Evolutionary conservation across 2,888 invertebrate species (phyloP), one percentile per base, ranked within the genome.

Genomic region (Anticlea derivata): DNA sequence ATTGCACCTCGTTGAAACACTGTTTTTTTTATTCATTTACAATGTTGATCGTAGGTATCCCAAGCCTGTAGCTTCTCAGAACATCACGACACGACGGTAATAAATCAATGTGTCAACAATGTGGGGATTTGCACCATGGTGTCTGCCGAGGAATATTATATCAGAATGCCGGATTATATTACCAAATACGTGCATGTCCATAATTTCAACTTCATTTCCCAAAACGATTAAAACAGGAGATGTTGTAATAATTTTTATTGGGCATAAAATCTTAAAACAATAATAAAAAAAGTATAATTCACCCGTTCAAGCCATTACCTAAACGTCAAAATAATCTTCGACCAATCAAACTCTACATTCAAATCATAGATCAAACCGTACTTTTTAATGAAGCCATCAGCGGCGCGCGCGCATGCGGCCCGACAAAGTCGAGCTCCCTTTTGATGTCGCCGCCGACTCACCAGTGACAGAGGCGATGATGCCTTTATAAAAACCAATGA

Each of bases 401-500:
- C 72, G 75, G 67, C 75, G 77, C 76, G 75, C 75, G 77, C 75
- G 65, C 67, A 45, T 60, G 70, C 80, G 83, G 78, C 76, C 66
- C 46, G 20, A 70, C 80, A 85, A 84, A 85, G 83, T 59, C 60
- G 54, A 53, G 58, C 35, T 34, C 20, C 49, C 45, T 75, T 80
- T 83, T 83, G 83, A 78, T 64, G 73, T 73, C 53, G 73, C 83
- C 80, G 80, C 65, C 63, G 60, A 72, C 61, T 55, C 68, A 62
- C 66, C 66, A 71, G 74, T 78, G 86, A 85, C 83, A 85, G 75
- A 87, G 83, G 83, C 85, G 87, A 83, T 83, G 86, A 86, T 76
- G 80, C 82, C 76, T 85, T 80, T 83, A 87, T 86, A 89, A 90
- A 87, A 90, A 86, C 80, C 71, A 74, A 81, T 86, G 87, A 88